Conservation (phyloP, 2,113 vertebrate species). For the Brachionichthys hirsutus region DNA sequence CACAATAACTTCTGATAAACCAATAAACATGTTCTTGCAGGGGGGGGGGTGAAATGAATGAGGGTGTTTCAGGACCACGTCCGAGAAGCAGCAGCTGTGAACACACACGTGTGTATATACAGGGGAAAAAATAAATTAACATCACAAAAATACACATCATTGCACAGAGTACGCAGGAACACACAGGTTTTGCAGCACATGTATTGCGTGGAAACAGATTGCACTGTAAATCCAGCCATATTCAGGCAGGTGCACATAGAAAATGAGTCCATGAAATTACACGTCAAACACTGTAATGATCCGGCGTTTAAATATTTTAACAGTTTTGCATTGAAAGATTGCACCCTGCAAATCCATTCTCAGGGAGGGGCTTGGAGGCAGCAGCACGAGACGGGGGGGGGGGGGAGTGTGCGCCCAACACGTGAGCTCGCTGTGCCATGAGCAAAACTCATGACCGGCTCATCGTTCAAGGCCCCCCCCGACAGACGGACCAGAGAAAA, state of each 20-base stretch:
- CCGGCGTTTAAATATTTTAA: conserved; percentile 75
- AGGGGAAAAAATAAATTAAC: background rate
- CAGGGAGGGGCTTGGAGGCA: conserved; percentile 42
- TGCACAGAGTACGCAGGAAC: background rate
- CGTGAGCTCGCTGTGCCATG: conserved; percentile 52
- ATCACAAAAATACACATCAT: conserved; percentile 18
- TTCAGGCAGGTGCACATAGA: conserved; percentile 26
- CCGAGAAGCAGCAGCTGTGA: conserved; percentile 48
- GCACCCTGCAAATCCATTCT: conserved; percentile 49
- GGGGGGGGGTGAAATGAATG: conserved; percentile 6
- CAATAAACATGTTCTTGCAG: conserved; percentile 4
- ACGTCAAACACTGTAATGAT: conserved; percentile 61
- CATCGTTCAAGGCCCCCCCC: conserved; percentile 21
- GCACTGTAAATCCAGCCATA: conserved; percentile 5
- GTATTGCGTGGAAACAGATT: conserved; percentile 8
- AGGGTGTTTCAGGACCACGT: conserved; percentile 19
- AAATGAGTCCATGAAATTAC: conserved; percentile 64
- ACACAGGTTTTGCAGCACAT: background rate
- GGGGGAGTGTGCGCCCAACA: conserved; percentile 42
- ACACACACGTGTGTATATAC: conserved; percentile 21
- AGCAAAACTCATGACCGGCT: conserved; percentile 55
- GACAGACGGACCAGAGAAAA: conserved; percentile 29
- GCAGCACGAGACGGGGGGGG: conserved; percentile 34
- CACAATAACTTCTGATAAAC: background rate
- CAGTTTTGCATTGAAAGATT: conserved; percentile 45